Evolutionary conservation across 1,140 invertebrate species (phyloP).

Genomic region (Drosophila subpulchrella): DNA sequence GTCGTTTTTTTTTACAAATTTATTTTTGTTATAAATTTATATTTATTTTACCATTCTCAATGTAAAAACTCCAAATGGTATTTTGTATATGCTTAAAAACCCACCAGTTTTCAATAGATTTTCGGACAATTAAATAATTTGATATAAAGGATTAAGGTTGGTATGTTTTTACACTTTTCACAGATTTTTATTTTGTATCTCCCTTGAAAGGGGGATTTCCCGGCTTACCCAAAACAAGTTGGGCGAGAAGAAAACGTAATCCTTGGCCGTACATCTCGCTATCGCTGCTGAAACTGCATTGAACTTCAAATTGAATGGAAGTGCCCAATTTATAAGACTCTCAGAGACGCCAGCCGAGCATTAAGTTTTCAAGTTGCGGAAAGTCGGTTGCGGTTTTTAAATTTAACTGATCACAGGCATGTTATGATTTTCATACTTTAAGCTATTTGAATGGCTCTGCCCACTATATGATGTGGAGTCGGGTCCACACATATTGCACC

Average conservation of each 20-base stretch:
- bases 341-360: slow-evolving; percentile 58
- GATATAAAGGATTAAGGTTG: too few relatives aligned
- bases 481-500: slow-evolving; percentile 16
- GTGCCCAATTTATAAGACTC: slow-evolving; percentile 53
- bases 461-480: slow-evolving; percentile 13
- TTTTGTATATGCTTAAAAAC: too few relatives aligned
- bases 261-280: slow-evolving; percentile 54
- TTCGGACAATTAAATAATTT: too few relatives aligned
- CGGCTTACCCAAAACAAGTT: slow-evolving; percentile 58
- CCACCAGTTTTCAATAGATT: too few relatives aligned
- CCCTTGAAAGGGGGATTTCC: not conserved
- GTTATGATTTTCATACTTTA: slow-evolving; percentile 54
- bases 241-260: slow-evolving; percentile 43
- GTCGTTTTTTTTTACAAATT: too few relatives aligned
- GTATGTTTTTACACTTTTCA: not conserved
- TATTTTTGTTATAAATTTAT: too few relatives aligned
- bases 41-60: too few relatives aligned
- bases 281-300: slow-evolving; percentile 55
- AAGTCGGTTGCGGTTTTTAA: slow-evolving; percentile 74
- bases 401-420: slow-evolving; percentile 66
- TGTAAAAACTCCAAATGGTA: not conserved
- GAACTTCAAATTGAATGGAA: slow-evolving; percentile 28
- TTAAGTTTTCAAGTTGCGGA: slow-evolving; percentile 71
- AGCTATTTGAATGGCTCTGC: slow-evolving; percentile 58
- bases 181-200: not conserved